These are phyloP conservation scores for Bellardia bayeri DNA, from an alignment of 2,888 invertebrate species.

Conservation along the genomic window DNA sequence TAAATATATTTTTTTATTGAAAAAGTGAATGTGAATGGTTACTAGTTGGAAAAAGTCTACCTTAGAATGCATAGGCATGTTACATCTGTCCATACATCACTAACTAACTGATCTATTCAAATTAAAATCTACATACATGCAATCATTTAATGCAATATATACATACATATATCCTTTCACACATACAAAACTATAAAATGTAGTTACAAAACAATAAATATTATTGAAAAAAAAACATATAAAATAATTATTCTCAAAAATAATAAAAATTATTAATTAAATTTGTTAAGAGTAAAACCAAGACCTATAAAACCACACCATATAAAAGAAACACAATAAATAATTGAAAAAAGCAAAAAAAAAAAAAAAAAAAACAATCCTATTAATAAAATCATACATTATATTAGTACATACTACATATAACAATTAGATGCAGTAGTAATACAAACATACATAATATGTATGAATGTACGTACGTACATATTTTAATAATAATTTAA, in stretches of 20 bases:
- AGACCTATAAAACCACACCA: slow-evolving; percentile 38
- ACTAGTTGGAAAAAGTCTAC: no score
- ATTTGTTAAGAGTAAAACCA: slow-evolving; percentile 53
- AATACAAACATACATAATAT: slow-evolving; percentile 16
- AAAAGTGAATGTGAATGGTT: no score
- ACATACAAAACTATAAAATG: slow-evolving; percentile 40
- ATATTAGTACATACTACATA: slow-evolving; percentile 23
- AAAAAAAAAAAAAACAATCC: slow-evolving; percentile 54
- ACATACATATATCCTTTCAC: slow-evolving; percentile 35
- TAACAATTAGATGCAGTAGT: slow-evolving; percentile 48
- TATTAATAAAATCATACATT: slow-evolving; percentile 46
- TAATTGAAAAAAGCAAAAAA: slow-evolving; percentile 75
- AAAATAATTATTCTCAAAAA: slow-evolving; percentile 56
- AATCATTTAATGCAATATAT: slow-evolving; percentile 22
- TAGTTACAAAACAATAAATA: slow-evolving; percentile 26
- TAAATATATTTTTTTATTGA: no score
- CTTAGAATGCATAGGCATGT: slow-evolving; percentile 2
- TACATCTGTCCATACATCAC: no score
- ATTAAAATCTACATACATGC: slow-evolving; percentile 1
- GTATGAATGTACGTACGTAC: neutral
- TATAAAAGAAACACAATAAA: slow-evolving; percentile 21
- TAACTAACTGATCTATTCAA: neutral
- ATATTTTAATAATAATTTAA: slow-evolving; percentile 43
- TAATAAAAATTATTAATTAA: slow-evolving; percentile 44
- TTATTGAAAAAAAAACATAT: slow-evolving; percentile 18